These are phyloP conservation scores for Apamea epomidion DNA, from an alignment of 2,888 invertebrate species.

Conservation along the genomic window DNA sequence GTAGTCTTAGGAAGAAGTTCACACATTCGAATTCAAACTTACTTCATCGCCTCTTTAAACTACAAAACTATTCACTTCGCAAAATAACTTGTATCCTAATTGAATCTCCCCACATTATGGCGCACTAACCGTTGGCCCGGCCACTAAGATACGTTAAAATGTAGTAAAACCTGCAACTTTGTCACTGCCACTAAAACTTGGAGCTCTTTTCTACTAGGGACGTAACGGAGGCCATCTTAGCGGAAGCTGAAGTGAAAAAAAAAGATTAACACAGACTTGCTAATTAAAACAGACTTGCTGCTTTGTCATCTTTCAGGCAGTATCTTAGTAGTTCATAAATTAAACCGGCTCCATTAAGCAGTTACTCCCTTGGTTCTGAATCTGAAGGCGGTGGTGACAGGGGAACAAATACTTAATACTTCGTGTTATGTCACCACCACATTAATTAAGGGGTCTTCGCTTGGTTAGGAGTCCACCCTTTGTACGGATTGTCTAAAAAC, in stretches of 20 bases:
- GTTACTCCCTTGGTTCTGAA: neutral
- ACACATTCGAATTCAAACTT: slow-evolving; percentile 29
- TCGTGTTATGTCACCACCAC: neutral
- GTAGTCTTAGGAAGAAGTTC: neutral
- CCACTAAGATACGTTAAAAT: slow-evolving; percentile 63
- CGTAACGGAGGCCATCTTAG: neutral
- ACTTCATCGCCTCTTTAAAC: slow-evolving; percentile 8
- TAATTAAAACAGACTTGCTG: no score
- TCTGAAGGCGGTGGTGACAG: neutral
- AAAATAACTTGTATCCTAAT: slow-evolving; percentile 63
- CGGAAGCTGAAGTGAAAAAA: neutral
- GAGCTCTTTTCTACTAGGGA: slow-evolving; percentile 28
- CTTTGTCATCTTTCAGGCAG: neutral
- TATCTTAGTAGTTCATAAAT: neutral
- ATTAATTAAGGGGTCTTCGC: neutral
- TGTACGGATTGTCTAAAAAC: neutral
- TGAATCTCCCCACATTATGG: slow-evolving; percentile 62
- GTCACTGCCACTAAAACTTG: slow-evolving; percentile 53
- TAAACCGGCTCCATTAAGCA: no score
- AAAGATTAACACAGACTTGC: neutral
- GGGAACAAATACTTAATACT: neutral
- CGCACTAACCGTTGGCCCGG: slow-evolving; percentile 47
- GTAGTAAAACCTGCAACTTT: slow-evolving; percentile 68
- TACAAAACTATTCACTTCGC: slow-evolving; percentile 36
- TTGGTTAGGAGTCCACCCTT: neutral